A percentile compares a stretch with the other conserved stretches of the same genome.
Evolutionary conservation across 2,113 vertebrate species (phyloP).

Genomic region (Lathamus discolor): DNA sequence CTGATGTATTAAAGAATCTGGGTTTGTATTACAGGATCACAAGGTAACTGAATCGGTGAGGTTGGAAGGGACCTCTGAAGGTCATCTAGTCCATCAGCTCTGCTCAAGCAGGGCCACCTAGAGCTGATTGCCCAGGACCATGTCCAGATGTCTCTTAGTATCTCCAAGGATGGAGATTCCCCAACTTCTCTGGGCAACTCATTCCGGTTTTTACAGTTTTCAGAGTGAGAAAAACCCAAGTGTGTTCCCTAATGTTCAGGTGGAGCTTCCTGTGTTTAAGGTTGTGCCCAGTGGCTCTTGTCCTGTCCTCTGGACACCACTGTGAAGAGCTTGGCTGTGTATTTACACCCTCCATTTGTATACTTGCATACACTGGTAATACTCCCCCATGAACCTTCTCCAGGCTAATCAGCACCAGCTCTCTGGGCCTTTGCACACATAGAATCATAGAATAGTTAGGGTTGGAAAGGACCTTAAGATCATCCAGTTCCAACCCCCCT

Average conservation of each 20-base stretch:
- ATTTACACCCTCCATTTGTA: background rate
- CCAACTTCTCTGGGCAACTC: background rate
- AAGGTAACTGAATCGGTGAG: slow-evolving; percentile 35
- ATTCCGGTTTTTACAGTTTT: background rate
- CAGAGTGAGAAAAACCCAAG: background rate
- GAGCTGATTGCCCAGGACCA: background rate
- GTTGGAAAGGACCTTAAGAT: background rate
- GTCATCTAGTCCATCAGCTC: background rate
- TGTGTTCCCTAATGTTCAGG: background rate
- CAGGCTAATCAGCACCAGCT: background rate
- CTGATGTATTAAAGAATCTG: slow-evolving; percentile 22
- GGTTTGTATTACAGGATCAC: slow-evolving; percentile 53
- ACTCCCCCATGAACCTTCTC: background rate
- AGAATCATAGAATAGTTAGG: background rate
- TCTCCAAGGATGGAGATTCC: slow-evolving; percentile 11
- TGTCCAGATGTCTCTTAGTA: slow-evolving; percentile 9
- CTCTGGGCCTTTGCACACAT: background rate
- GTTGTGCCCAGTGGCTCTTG: background rate
- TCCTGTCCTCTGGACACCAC: background rate
- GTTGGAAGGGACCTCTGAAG: slow-evolving; percentile 40
- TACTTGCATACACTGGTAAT: background rate
- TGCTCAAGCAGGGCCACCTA: slow-evolving; percentile 16
- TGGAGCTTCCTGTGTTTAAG: background rate
- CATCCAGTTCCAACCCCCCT: background rate
- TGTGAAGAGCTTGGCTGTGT: background rate